A percentile compares a stretch with the other conserved stretches of the same genome.
phyloP scores from a whole-genome alignment of 1,140 invertebrate species.

The Scaptomyza montana region DNA sequence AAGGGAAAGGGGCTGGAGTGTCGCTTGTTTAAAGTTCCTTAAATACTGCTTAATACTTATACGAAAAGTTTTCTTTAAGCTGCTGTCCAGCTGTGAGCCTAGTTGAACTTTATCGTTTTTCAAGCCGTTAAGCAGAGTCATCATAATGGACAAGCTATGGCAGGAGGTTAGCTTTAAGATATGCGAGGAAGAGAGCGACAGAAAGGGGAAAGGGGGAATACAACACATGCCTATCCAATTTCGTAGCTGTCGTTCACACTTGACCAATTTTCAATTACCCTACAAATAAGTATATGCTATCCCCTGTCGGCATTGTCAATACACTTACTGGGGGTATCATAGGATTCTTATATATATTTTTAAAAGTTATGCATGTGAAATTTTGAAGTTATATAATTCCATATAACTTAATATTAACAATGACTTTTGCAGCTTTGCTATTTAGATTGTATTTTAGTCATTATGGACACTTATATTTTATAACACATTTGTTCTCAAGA shows the following conservation, averaged over 20 bases:
- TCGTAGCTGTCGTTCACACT: conserved; percentile 57
- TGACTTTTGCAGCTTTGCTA: too few relatives aligned
- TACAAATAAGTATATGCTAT: conserved; percentile 20
- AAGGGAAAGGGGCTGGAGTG: too few relatives aligned
- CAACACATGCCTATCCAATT: conserved; percentile 36
- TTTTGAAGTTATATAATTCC: too few relatives aligned
- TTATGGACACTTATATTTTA: too few relatives aligned
- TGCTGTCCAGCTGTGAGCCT: conserved; percentile 35
- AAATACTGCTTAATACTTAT: conserved; percentile 31
- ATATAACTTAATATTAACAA: too few relatives aligned
- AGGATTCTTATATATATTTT: conserved; percentile 10
- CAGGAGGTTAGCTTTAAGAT: conserved; percentile 14
- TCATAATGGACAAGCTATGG: conserved; percentile 18
- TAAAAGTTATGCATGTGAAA: too few relatives aligned
- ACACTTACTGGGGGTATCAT: conserved; percentile 19
- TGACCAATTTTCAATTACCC: conserved; percentile 81
- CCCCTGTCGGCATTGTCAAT: conserved; percentile 1
- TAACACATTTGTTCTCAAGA: not conserved
- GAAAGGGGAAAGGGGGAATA: not conserved
- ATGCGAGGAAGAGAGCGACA: too few relatives aligned
- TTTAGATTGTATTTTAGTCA: too few relatives aligned
- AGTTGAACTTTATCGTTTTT: conserved; percentile 75
- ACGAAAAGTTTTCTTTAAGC: conserved; percentile 21
- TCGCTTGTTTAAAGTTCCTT: conserved; percentile 32
- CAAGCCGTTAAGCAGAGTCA: conserved; percentile 52